A percentile compares a stretch with the other conserved stretches of the same genome.
phyloP scores from a whole-genome alignment of 2,888 invertebrate genomes.

The Arge pagana region DNA sequence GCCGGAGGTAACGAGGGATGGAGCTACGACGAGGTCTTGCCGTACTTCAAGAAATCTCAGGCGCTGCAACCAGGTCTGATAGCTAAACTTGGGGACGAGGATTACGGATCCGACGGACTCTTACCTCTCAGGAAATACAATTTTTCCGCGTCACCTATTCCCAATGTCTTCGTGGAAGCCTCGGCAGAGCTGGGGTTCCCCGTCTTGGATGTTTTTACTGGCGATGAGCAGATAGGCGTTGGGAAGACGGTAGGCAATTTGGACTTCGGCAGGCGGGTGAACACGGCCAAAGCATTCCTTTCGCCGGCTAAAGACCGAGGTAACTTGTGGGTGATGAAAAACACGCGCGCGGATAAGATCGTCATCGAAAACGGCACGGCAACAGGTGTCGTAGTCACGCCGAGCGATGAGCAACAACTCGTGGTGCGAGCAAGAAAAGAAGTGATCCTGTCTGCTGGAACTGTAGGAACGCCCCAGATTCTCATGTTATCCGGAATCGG shows the following conservation, averaged over 20 bases:
- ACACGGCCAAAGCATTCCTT: constrained; percentile 81
- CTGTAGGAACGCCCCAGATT: constrained; percentile 82
- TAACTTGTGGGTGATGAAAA: constrained; percentile 75
- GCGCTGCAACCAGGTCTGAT: too few relatives aligned
- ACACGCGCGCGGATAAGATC: constrained; percentile 71
- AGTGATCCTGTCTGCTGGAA: constrained; percentile 84
- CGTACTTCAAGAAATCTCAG: constrained; percentile 64
- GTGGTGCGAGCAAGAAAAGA: constrained; percentile 68
- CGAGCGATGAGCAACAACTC: constrained; percentile 61
- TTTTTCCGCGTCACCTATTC: constrained; percentile 76
- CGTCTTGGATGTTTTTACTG: constrained; percentile 78
- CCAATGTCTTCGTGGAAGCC: constrained; percentile 71
- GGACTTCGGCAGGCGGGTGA: constrained; percentile 78
- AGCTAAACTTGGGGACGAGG: constrained; percentile 63
- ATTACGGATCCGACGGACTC: constrained; percentile 75
- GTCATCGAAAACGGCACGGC: constrained; percentile 66
- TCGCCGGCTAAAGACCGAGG: constrained; percentile 68
- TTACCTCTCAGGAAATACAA: constrained; percentile 74
- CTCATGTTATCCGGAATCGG: constrained; percentile 87
- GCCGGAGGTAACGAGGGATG: constrained; percentile 57
- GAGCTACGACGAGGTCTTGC: constrained; percentile 45
- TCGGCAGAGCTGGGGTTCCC: constrained; percentile 73
- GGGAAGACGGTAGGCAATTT: constrained; percentile 77
- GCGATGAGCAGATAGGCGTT: constrained; percentile 78
- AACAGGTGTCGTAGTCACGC: constrained; percentile 70